Conservation (phyloP, 92 coral and sea anemone species). For the Epizoanthus fatuus region DNA sequence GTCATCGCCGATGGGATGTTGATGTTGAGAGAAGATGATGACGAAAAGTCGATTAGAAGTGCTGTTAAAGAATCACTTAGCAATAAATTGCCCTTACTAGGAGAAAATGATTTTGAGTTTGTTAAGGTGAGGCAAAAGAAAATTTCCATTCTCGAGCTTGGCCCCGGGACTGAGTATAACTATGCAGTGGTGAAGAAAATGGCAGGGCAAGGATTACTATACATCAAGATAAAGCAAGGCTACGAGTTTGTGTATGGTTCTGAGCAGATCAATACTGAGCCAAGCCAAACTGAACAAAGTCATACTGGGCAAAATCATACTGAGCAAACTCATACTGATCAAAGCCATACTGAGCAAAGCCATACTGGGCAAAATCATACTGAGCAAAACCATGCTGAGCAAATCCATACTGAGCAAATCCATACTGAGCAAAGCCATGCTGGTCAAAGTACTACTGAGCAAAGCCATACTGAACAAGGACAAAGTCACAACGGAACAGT, state of each 20-base stretch:
- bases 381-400: no score
- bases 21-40: neutral
- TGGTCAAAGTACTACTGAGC: no score
- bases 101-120: constrained; percentile 35
- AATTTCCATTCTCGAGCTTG: constrained; percentile 14
- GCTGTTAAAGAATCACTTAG: constrained; percentile 31
- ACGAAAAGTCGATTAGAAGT: constrained; percentile 17
- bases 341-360: no score
- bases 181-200: constrained; percentile 50
- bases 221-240: constrained; percentile 42
- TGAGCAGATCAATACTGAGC: constrained; percentile 1
- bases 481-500: no score
- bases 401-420: no score
- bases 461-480: no score
- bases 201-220: constrained; percentile 57
- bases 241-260: constrained; percentile 47
- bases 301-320: no score
- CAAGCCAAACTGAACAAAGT: no score
- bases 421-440: no score
- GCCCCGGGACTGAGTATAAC: constrained; percentile 52
- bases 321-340: no score
- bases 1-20: constrained; percentile 47
- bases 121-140: constrained; percentile 32
- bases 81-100: constrained; percentile 24
- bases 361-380: no score